Evolutionary conservation across 2,888 invertebrate genomes (phyloP).

Genomic region (Seira musarum): DNA sequence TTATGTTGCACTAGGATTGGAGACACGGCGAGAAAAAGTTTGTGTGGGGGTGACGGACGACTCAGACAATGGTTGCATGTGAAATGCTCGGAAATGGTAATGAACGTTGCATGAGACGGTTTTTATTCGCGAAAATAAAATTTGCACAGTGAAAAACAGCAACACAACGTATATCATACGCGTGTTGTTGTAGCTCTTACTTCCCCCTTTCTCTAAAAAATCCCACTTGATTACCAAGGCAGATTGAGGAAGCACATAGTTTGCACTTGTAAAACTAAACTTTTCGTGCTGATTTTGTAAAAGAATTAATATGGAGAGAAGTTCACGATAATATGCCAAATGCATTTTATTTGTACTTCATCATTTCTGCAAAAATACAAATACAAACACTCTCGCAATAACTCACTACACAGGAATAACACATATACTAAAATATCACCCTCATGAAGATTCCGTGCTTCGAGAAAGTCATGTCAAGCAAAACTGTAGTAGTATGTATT

Average conservation of each 20-base stretch:
- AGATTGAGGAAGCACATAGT: background rate
- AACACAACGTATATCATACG: background rate
- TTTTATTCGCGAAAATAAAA: too few species aligned
- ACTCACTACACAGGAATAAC: too few species aligned
- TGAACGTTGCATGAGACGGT: conserved; percentile 21
- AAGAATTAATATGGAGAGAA: too few species aligned
- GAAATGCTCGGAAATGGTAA: conserved; percentile 17
- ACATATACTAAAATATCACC: too few species aligned
- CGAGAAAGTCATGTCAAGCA: too few species aligned
- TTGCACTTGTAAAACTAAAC: background rate
- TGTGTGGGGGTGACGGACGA: background rate
- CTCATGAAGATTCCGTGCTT: too few species aligned
- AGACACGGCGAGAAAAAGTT: background rate
- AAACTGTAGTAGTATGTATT: too few species aligned
- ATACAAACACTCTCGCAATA: too few species aligned
- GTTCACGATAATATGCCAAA: background rate
- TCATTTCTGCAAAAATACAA: background rate
- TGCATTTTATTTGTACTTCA: background rate
- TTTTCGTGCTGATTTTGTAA: too few species aligned
- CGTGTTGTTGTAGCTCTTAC: background rate
- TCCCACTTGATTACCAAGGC: background rate
- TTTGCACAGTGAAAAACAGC: too few species aligned
- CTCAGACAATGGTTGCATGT: background rate
- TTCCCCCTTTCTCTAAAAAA: background rate
- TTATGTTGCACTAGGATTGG: background rate